Base-by-base conservation (phyloP, 2,113 vertebrate genomes). In the Butorides virescens region DNA sequence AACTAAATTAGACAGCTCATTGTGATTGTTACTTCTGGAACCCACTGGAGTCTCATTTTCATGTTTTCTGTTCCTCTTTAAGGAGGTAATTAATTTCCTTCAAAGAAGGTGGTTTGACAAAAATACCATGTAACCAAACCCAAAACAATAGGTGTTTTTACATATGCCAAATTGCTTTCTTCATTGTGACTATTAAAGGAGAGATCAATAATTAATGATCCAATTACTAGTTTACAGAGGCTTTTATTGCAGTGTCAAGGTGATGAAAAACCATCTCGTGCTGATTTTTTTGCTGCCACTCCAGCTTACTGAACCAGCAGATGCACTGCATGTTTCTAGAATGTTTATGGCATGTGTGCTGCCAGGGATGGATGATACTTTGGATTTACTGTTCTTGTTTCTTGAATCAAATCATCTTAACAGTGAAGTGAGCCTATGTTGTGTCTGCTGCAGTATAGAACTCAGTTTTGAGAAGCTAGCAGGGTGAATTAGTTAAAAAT, bases 201-300 rank as follows among this genome's bases (percentile, higher is more conserved):
- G 96, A 98, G 95, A 97, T 98, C 98, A 98, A 97, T 98, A 99
- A 98, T 98, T 98, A 98, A 98, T 98, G 98, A 98, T 97, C 97
- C 98, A 98, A 98, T 99, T 99, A 98, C 98, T 98, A 97, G 97
- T 98, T 98, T 98, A 98, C 98, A 98, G 97, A 98, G 97, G 91
- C 98, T 98, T 99, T 98, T 98, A 98, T 98, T 98, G 98, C 98
- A 96, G 96, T 98, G 98, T 98, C 98, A 98, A 97, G 98, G 98
- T 98, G 98, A 99, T 98, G 97, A 98, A 98, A 97, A 98, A 94
- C 94, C 95, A 92, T 96, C 95, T 90, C 67, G 44, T 90, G 78
- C 93, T 97, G 91, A 83, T 50, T 95, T 95, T 89, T 76, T 61
- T 80, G 39, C 93, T 94, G 97, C 93, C 89, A 87, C 93, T 96